Base-by-base conservation (phyloP, 2,888 invertebrate species). In the Falcaria lacertinaria region DNA sequence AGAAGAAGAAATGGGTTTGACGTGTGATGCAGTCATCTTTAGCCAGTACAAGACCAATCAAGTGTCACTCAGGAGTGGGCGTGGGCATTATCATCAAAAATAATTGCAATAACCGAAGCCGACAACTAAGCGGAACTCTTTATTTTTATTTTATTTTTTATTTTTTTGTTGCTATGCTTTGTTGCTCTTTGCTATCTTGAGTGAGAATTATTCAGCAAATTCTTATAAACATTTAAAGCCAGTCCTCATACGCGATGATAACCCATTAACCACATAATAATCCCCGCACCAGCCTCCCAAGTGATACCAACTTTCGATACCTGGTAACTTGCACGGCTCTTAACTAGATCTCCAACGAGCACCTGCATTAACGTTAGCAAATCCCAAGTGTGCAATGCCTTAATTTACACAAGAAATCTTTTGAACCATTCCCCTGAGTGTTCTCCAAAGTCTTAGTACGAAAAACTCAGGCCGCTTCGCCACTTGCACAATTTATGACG, bases 351-450 rank as follows among this genome's bases (percentile, higher is more conserved):
- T 55, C 48, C 19, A 49, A 42, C 54, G 50, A 54, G 56, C 54
- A 56, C 54, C 49, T 64, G 61, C 61, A 65, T 65, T 68, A 70
- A 52, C 61, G 65, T 69, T 66, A 67, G 61, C 54, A 60, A 65
- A 70, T 67, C 69, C 61, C 65, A 65, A 60, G 64, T 55, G 61
- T 62, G 56, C 54, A 47, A 58, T 60, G 46, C 61, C 69, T 71
- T 74, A 76, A 78, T 77, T 77, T 69, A 67, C 76, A 71, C 74
- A 71, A 74, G 74, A 75, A 78, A 74, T 72, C 68, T 69, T 67
- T 60, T 46, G 61, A 68, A 72, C 66, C 59, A 52, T 66, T 75
- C 74, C 70, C 71, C 60, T 57, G 74, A 78, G 80, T 67, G 66
- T 64, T 69, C 65, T 67, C 71, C 69, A 73, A 79, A 79, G 74